Conservation (phyloP, 2,888 invertebrate genomes). For the Steinernema hermaphroditum region DNA sequence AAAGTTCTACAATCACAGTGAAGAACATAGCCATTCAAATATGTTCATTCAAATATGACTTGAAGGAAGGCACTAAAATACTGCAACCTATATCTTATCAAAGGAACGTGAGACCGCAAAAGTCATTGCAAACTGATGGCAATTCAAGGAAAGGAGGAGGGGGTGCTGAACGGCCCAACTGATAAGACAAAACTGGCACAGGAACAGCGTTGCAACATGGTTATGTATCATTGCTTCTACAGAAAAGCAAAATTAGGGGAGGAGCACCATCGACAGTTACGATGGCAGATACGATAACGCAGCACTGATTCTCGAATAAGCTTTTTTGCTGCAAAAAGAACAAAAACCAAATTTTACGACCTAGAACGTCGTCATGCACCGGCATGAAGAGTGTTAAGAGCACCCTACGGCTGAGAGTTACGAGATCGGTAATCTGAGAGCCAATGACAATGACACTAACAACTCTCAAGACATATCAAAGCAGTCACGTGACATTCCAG, state of each 20-base stretch:
- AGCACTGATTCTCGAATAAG: neutral
- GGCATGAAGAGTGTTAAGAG: neutral
- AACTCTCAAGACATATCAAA: neutral
- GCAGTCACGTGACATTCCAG: conserved; percentile 12
- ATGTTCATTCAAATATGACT: neutral
- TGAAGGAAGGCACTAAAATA: neutral
- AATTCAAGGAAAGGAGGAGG: conserved; percentile 15
- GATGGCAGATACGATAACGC: conserved; percentile 15
- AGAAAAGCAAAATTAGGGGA: neutral
- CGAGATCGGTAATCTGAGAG: neutral
- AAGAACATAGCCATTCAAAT: neutral
- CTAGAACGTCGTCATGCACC: neutral
- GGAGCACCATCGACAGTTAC: neutral
- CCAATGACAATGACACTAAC: neutral
- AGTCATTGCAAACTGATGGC: neutral
- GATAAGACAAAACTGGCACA: conserved; percentile 8
- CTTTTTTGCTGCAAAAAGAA: conserved; percentile 16
- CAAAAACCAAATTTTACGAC: conserved; percentile 26
- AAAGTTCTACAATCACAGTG: neutral
- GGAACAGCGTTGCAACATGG: conserved; percentile 14
- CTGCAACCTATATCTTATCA: neutral
- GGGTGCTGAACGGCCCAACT: neutral
- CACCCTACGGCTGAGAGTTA: neutral
- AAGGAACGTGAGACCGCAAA: neutral
- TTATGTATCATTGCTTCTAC: neutral